Evolutionary conservation across 2,888 invertebrate species (phyloP).

Genomic region (Lasioglossum leucozonium): DNA sequence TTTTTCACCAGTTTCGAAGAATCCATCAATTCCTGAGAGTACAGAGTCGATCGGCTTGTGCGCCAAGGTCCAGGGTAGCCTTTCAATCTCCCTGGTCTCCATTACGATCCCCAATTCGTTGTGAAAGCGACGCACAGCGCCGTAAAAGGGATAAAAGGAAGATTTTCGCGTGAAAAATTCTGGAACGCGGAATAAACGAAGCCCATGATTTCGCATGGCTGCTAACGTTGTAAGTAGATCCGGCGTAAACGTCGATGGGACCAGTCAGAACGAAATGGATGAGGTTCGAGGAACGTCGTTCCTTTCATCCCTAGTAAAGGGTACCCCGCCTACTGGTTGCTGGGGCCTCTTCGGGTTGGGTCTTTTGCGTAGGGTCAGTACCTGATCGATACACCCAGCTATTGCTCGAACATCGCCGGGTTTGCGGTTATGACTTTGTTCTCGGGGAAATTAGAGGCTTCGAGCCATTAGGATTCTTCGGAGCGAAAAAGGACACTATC

Average conservation of each 20-base stretch:
- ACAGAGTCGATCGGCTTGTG: background rate
- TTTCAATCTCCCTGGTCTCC: conserved; percentile 1
- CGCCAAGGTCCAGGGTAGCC: background rate
- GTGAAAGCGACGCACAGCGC: background rate
- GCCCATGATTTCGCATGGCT: background rate
- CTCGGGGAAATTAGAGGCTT: conserved; percentile 27
- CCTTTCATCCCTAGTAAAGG: conserved; percentile 71
- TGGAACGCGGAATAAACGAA: conserved; percentile 8
- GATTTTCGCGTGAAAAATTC: conserved; percentile 50
- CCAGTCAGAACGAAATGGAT: conserved; percentile 54
- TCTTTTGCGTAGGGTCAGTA: conserved; percentile 55
- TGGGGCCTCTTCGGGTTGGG: conserved; percentile 56
- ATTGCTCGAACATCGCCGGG: conserved; percentile 20
- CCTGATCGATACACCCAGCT: conserved; percentile 44
- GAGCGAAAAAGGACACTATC: background rate
- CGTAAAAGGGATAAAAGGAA: conserved; percentile 15
- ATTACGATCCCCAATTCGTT: background rate
- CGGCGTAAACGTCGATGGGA: conserved; percentile 58
- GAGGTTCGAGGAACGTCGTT: conserved; percentile 50
- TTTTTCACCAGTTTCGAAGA: background rate
- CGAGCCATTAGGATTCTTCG: background rate
- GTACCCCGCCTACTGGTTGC: conserved; percentile 69
- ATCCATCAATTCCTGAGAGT: background rate
- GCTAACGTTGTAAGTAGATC: conserved; percentile 45
- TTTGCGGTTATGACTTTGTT: conserved; percentile 24